Evolutionary conservation across 2,113 vertebrate species (phyloP).

Genomic region (Channa maculata): DNA sequence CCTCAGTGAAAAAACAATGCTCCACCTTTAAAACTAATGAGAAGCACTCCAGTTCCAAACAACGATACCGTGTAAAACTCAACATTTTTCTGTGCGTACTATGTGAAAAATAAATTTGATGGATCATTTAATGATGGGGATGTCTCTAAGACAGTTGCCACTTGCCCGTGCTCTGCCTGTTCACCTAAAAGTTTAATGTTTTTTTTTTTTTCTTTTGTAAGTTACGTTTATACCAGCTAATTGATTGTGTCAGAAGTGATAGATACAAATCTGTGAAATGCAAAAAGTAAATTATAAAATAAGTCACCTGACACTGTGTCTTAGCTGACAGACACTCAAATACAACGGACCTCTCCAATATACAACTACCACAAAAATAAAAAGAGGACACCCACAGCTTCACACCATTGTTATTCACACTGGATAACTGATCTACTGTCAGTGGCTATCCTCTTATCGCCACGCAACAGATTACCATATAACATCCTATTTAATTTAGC

Average conservation of each 20-base stretch:
- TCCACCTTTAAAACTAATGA: too few relatives aligned
- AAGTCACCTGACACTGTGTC: neutral
- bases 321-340: neutral
- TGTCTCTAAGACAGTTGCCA: neutral
- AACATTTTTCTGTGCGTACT: too few relatives aligned
- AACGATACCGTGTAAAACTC: too few relatives aligned
- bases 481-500: conserved; percentile 72
- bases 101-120: too few relatives aligned
- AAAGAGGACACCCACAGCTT: neutral
- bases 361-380: neutral
- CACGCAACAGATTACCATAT: conserved; percentile 65
- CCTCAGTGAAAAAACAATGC: too few relatives aligned
- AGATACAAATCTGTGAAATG: too few relatives aligned
- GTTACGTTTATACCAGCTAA: too few relatives aligned
- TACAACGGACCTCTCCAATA: neutral
- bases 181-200: too few relatives aligned
- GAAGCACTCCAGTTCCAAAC: too few relatives aligned
- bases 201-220: too few relatives aligned
- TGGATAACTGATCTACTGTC: conserved; percentile 48
- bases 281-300: neutral
- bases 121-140: neutral
- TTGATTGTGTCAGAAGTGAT: too few relatives aligned
- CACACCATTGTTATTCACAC: conserved; percentile 34
- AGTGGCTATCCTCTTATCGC: conserved; percentile 63
- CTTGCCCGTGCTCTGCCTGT: too few relatives aligned